Conservation (phyloP, 2,113 vertebrate species). For the Pterophyllum scalare region DNA sequence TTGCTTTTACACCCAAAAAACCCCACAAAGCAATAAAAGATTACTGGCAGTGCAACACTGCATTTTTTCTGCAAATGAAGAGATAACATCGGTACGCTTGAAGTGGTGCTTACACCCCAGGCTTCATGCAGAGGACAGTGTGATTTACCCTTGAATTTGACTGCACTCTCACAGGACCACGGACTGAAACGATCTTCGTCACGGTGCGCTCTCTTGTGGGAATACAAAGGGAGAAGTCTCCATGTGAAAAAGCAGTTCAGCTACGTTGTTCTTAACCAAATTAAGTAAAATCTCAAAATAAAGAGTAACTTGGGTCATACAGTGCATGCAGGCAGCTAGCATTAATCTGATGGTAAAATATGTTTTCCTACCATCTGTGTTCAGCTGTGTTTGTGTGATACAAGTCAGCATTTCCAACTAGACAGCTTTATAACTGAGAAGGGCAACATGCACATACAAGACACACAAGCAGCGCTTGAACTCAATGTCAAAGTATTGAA, state of each 20-base stretch:
- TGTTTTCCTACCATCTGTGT: neutral
- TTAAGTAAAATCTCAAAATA: neutral
- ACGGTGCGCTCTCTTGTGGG: neutral
- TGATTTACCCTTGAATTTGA: conserved; percentile 15
- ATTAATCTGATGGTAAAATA: neutral
- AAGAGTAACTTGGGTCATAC: neutral
- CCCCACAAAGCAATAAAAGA: neutral
- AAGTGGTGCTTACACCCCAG: neutral
- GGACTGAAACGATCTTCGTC: conserved; percentile 28
- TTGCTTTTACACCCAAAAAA: neutral
- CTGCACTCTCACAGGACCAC: conserved; percentile 1
- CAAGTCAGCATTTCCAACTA: neutral
- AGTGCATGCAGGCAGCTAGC: neutral
- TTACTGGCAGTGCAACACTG: neutral
- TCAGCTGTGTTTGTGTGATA: neutral
- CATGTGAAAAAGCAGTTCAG: neutral
- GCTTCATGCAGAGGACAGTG: conserved; percentile 5
- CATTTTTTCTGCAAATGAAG: conserved; percentile 4
- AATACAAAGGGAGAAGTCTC: conserved; percentile 10
- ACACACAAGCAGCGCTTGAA: conserved; percentile 16
- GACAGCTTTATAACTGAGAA: neutral
- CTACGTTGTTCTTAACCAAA: neutral
- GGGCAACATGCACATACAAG: neutral
- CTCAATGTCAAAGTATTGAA: neutral
- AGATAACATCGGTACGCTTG: neutral